These are phyloP conservation scores for Protonemura montana DNA, from an alignment of 2,888 invertebrate species.

Conservation along the genomic window DNA sequence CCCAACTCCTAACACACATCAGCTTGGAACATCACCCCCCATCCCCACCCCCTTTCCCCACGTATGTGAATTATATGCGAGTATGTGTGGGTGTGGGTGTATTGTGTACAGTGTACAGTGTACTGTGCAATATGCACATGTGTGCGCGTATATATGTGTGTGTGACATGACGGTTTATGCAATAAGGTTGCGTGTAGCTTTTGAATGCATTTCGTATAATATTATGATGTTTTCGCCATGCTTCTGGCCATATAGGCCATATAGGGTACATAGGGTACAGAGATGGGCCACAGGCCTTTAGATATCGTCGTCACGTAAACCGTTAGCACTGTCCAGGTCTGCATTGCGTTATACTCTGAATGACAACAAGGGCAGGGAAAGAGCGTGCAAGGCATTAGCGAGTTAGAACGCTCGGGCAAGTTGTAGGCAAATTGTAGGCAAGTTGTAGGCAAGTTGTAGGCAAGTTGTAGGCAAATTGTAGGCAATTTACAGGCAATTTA, in stretches of 20 bases:
- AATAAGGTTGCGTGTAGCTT: slow-evolving; percentile 41
- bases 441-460: no score
- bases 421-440: no score
- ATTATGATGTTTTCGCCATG: background rate
- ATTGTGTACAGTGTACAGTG: background rate
- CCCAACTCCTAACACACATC: background rate
- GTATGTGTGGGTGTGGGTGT: background rate
- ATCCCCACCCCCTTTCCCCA: background rate
- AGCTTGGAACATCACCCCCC: background rate
- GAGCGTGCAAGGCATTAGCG: no score
- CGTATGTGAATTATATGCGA: slow-evolving; percentile 13
- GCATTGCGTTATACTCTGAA: background rate
- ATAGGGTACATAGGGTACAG: background rate
- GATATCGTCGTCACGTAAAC: background rate
- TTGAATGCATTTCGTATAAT: slow-evolving; percentile 35
- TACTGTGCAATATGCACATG: no score
- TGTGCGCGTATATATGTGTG: slow-evolving; percentile 9
- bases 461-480: no score
- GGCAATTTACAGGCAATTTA: no score
- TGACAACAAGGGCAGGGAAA: background rate
- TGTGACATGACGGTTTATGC: slow-evolving; percentile 28
- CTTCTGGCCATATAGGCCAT: background rate
- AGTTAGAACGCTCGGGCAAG: no score
- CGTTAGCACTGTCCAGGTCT: no score
- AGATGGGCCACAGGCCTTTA: background rate